Conservation (phyloP, 30 jellyfish, hydroid and myxozoan genomes). For the Aurelia coerulea region DNA sequence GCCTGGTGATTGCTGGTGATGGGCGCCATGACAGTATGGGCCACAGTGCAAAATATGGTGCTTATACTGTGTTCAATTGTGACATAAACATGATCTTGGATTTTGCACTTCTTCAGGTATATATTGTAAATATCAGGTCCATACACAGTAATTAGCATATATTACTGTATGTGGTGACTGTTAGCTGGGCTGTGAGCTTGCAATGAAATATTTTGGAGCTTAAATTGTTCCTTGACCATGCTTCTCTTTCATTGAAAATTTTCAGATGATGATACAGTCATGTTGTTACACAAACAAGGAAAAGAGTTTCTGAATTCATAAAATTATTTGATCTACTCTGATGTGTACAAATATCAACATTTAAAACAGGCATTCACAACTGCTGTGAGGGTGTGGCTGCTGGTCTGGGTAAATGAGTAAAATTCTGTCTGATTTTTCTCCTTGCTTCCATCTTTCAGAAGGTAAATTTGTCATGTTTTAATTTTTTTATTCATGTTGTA, state of each 20-base stretch:
- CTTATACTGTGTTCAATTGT: slow-evolving; percentile 1
- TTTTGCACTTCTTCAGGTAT: slow-evolving; percentile 23
- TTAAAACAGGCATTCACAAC: neutral
- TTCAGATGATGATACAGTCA: neutral
- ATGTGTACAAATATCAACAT: neutral
- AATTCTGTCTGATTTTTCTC: too few relatives aligned
- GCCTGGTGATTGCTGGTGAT: slow-evolving; percentile 44
- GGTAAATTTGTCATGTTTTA: neutral
- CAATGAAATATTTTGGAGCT: too few relatives aligned
- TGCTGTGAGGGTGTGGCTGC: neutral
- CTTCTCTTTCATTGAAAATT: too few relatives aligned
- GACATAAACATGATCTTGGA: neutral
- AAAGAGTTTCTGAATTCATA: neutral
- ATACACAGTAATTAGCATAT: neutral
- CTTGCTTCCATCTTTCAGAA: neutral
- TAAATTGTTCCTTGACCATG: too few relatives aligned
- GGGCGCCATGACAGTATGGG: slow-evolving; percentile 49
- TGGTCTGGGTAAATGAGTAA: too few relatives aligned
- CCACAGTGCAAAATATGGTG: slow-evolving; percentile 38
- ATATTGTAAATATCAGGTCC: neutral
- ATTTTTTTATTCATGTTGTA: neutral
- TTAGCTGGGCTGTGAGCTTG: too few relatives aligned
- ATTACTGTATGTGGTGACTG: too few relatives aligned
- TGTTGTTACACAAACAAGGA: neutral
- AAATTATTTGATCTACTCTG: neutral